These are phyloP conservation scores for Drosophila eohydei DNA, from an alignment of 2,888 invertebrate species.

Conservation along the genomic window DNA sequence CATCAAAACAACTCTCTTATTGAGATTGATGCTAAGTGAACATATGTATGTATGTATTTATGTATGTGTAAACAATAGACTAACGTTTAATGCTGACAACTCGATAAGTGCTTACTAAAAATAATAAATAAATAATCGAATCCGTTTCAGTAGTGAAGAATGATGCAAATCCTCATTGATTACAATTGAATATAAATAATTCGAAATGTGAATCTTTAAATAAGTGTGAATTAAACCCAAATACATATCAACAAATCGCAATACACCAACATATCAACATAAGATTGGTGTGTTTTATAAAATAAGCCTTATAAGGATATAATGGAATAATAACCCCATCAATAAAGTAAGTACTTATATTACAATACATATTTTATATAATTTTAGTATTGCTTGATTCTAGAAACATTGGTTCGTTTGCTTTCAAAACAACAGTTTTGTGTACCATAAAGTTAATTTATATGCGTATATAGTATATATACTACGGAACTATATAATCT, in stretches of 20 bases:
- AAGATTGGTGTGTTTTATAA: slow-evolving; percentile 16
- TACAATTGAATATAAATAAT: not conserved
- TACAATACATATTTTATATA: not conserved
- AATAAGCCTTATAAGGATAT: slow-evolving; percentile 12
- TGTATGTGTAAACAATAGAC: slow-evolving; percentile 19
- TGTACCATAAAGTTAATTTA: too few species aligned
- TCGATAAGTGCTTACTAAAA: slow-evolving; percentile 10
- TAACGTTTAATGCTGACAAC: slow-evolving; percentile 15
- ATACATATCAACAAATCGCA: slow-evolving; percentile 35
- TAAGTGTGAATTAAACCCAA: slow-evolving; percentile 1
- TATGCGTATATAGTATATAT: too few species aligned
- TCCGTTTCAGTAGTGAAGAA: not conserved
- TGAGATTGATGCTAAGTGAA: not conserved
- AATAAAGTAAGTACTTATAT: slow-evolving; percentile 25
- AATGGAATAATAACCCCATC: slow-evolving; percentile 11
- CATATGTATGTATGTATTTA: slow-evolving; percentile 1
- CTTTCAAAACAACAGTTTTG: too few species aligned
- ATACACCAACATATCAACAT: slow-evolving; percentile 5
- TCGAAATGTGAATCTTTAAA: slow-evolving; percentile 7
- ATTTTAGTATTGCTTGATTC: not conserved
- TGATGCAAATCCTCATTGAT: not conserved
- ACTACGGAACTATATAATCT: not conserved
- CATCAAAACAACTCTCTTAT: slow-evolving; percentile 11
- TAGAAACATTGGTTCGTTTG: too few species aligned
- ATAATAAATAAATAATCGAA: slow-evolving; percentile 4